Conservation (phyloP, 2,888 invertebrate genomes). For the Mythimna impura region DNA sequence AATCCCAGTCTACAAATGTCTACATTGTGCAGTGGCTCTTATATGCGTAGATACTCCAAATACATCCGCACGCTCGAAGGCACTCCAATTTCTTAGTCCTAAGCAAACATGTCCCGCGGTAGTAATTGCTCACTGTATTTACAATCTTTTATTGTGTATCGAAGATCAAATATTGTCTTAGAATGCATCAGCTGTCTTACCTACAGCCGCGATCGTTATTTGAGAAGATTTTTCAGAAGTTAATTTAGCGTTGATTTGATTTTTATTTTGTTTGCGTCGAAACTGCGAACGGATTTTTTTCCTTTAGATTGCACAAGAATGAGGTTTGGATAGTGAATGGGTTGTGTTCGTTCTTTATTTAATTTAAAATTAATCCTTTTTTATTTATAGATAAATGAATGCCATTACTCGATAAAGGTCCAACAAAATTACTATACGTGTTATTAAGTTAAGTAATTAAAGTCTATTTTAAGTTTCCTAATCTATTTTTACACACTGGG, state of each 20-base stretch:
- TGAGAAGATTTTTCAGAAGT: conserved; percentile 76
- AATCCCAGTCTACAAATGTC: conserved; percentile 46
- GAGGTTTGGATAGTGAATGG: conserved; percentile 14
- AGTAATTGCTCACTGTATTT: conserved; percentile 89
- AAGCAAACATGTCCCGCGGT: conserved; percentile 89
- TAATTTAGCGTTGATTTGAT: conserved; percentile 85
- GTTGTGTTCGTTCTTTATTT: not conserved
- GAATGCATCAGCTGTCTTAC: conserved; percentile 87
- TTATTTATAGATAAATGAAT: not conserved
- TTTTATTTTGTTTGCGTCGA: conserved; percentile 69
- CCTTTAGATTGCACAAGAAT: conserved; percentile 55
- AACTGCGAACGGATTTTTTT: conserved; percentile 55
- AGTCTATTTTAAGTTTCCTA: no score
- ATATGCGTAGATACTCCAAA: conserved; percentile 80
- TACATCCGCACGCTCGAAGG: conserved; percentile 87
- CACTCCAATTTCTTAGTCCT: conserved; percentile 89
- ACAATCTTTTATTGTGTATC: conserved; percentile 89
- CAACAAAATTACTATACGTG: not conserved
- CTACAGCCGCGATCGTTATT: conserved; percentile 84
- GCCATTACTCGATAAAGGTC: not conserved
- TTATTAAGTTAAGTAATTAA: no score
- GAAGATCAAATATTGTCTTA: conserved; percentile 88
- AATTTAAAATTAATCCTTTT: no score
- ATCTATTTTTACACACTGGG: no score
- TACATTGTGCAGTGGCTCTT: conserved; percentile 56